A percentile compares a stretch with the other conserved stretches of the same genome.
phyloP scores from a whole-genome alignment of 2,113 vertebrate species.

The Halcyon senegalensis region DNA sequence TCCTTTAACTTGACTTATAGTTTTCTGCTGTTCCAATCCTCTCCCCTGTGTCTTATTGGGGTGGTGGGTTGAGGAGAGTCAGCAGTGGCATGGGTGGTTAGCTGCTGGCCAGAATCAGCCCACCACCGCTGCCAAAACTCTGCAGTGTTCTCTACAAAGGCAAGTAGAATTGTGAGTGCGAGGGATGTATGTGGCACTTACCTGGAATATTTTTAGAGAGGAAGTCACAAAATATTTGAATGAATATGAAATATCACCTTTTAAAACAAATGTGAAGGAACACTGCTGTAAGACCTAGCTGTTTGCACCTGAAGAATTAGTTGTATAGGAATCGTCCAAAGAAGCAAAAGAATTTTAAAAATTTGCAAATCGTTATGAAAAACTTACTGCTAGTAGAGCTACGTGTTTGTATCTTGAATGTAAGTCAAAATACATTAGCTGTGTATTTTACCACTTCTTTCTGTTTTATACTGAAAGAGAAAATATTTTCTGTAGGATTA shows the following conservation, averaged over 20 bases:
- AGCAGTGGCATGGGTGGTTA: neutral
- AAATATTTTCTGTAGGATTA: neutral
- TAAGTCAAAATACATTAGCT: neutral
- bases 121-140: rapidly evolving
- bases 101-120: neutral
- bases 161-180: neutral
- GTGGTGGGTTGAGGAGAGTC: neutral
- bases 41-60: too few relatives aligned
- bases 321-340: neutral
- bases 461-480: neutral
- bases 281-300: neutral
- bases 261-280: neutral
- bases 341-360: neutral
- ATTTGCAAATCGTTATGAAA: neutral
- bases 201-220: neutral
- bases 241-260: neutral
- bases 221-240: neutral
- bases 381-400: neutral
- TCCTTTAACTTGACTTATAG: neutral
- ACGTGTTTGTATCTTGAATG: rapidly evolving
- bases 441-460: neutral
- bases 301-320: neutral
- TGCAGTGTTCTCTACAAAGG: rapidly evolving
- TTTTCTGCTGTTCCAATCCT: rapidly evolving
- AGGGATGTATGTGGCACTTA: neutral